phyloP scores from a whole-genome alignment of 2,888 invertebrate genomes.

The Drosophila ochracea region DNA sequence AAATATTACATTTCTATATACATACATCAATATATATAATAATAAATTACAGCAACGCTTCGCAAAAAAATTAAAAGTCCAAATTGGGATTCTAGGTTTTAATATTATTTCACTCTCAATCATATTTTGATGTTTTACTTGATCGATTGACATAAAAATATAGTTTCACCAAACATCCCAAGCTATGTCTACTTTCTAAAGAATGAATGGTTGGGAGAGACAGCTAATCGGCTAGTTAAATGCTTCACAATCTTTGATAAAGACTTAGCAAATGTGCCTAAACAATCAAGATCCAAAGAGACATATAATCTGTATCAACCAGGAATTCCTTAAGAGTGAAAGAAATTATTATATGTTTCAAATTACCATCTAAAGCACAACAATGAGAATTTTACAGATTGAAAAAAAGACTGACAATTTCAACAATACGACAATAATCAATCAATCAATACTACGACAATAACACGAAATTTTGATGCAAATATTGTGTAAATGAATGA shows the following conservation, averaged over 20 bases:
- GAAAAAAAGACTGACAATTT: slow-evolving; percentile 9
- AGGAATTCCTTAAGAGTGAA: slow-evolving; percentile 2
- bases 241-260: background rate
- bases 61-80: background rate
- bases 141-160: background rate
- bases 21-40: background rate
- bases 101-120: background rate
- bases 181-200: background rate
- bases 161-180: background rate
- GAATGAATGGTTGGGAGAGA: background rate
- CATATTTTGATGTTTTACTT: background rate
- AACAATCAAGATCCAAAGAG: background rate
- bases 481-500: slow-evolving; percentile 3
- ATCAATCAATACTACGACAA: slow-evolving; percentile 40
- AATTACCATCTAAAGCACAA: slow-evolving; percentile 5
- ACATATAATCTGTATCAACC: background rate
- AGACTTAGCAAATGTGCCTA: background rate
- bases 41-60: background rate
- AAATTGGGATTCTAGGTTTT: background rate
- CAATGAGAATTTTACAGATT: background rate
- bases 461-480: slow-evolving; percentile 20
- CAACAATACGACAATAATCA: slow-evolving; percentile 14
- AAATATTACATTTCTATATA: background rate
- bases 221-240: background rate
- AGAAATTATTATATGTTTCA: background rate